Conservation (phyloP, 1,140 invertebrate species). For the Aleiodes sp. region DNA sequence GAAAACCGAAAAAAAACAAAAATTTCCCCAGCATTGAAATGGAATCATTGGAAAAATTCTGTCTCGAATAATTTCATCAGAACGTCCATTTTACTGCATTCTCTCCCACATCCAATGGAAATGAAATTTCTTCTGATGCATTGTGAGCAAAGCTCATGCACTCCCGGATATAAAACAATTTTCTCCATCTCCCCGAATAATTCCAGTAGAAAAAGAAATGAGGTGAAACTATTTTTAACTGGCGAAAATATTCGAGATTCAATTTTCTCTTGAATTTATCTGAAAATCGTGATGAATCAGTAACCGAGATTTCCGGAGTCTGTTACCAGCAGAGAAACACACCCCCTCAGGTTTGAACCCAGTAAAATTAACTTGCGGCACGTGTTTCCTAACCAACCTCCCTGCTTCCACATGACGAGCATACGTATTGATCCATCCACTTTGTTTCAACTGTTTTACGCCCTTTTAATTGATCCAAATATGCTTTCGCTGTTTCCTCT, state of each 20-base stretch:
- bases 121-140: neutral
- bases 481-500: no score
- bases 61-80: no score
- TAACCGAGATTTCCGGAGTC: neutral
- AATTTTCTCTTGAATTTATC: neutral
- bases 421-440: neutral
- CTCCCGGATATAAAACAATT: no score
- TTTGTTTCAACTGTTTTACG: neutral
- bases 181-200: no score
- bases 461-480: no score
- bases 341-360: neutral
- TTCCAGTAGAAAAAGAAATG: neutral
- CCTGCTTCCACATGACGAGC: neutral
- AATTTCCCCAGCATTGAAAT: no score
- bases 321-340: neutral
- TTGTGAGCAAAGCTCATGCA: neutral
- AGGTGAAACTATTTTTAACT: neutral
- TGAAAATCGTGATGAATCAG: neutral
- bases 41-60: no score
- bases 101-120: no score
- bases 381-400: neutral
- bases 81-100: no score
- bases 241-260: slow-evolving; percentile 3
- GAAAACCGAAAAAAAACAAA: no score
- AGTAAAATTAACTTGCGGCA: neutral